Conservation (phyloP, 1,140 invertebrate genomes). For the Palaemon carinicauda region DNA sequence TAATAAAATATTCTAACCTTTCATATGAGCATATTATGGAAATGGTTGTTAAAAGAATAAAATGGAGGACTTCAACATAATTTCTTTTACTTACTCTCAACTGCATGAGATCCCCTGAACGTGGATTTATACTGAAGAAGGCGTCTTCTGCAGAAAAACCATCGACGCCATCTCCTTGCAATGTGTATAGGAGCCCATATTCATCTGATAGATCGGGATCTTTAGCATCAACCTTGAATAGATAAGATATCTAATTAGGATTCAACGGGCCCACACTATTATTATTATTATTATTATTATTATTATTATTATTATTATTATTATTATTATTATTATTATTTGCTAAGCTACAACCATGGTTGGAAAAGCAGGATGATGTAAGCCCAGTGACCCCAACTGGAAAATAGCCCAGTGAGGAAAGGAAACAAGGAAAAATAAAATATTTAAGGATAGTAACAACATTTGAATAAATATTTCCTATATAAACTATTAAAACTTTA, state of each 20-base stretch:
- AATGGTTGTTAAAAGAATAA: neutral
- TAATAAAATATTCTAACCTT: too few species aligned
- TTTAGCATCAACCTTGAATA: neutral
- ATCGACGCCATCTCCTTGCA: conserved; percentile 19
- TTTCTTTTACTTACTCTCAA: conserved; percentile 28
- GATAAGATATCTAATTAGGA: neutral
- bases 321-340: neutral
- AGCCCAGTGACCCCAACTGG: too few species aligned
- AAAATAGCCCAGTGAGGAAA: too few species aligned
- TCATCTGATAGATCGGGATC: conserved; percentile 2
- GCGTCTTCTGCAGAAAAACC: neutral
- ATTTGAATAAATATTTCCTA: too few species aligned
- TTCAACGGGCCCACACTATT: too few species aligned
- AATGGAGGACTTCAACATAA: neutral
- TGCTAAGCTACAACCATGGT: neutral
- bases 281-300: neutral
- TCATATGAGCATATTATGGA: too few species aligned
- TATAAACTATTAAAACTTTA: too few species aligned
- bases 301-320: neutral
- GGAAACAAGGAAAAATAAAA: too few species aligned
- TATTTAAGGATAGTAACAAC: too few species aligned
- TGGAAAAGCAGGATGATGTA: too few species aligned
- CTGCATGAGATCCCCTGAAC: conserved; percentile 33
- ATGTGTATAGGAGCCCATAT: conserved; percentile 10
- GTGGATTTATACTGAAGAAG: conserved; percentile 43